A percentile compares a stretch with the other conserved stretches of the same genome.
phyloP scores from a whole-genome alignment of 2,797 vertebrate species.

The Ispidina lecontei region DNA sequence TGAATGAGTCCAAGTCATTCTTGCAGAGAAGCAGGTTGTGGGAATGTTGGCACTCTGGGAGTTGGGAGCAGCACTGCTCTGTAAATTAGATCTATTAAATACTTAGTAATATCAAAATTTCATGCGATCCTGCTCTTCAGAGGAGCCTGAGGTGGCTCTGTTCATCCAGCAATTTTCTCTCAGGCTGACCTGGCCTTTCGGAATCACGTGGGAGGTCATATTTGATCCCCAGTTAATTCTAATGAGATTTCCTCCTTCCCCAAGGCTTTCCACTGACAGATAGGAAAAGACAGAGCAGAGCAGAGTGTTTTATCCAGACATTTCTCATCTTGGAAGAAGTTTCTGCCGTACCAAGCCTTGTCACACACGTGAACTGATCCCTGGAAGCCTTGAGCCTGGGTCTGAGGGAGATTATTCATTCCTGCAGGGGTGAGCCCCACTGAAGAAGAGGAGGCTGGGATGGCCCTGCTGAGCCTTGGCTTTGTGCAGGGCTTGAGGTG shows the following conservation, averaged over 20 bases:
- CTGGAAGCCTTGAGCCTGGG: not conserved
- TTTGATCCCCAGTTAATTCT: constrained; percentile 42
- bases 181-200: constrained; percentile 2
- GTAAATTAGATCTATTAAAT: constrained; percentile 56
- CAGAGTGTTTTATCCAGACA: not conserved
- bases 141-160: not conserved
- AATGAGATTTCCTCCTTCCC: constrained; percentile 9
- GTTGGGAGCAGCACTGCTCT: constrained; percentile 21
- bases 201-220: not conserved
- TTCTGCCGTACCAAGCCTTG: not conserved
- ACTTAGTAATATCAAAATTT: constrained; percentile 53
- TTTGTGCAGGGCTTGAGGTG: not conserved
- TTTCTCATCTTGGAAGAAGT: not conserved
- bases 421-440: not conserved
- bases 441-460: not conserved
- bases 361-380: not conserved
- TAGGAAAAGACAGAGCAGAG: not conserved
- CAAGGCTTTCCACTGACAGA: not conserved
- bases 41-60: constrained; percentile 42
- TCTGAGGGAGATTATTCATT: not conserved
- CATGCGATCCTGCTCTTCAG: not conserved
- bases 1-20: not conserved
- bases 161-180: not conserved
- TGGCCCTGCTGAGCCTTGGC: not conserved
- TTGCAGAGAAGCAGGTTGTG: constrained; percentile 22